Conservation (phyloP, 53 echinoderm and acorn worm genomes). For the Zoroaster sp. region DNA sequence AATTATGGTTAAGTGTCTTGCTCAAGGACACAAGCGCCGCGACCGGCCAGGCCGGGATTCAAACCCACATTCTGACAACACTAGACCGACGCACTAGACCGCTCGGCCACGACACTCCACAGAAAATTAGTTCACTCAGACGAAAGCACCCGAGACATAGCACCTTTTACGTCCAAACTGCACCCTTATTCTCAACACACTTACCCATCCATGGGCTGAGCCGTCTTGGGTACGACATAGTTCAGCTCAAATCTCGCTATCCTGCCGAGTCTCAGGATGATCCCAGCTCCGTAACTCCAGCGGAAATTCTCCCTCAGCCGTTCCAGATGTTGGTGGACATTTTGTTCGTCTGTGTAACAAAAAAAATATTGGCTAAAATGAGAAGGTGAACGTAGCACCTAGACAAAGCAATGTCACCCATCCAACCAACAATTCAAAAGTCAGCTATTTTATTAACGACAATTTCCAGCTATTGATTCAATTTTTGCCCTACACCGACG, state of each 20-base stretch:
- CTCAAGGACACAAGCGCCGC: background rate
- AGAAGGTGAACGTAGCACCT: no score
- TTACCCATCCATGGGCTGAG: conserved; percentile 80
- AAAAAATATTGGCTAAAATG: background rate
- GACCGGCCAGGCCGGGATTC: background rate
- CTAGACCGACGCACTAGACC: background rate
- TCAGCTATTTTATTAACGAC: no score
- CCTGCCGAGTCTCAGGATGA: conserved; percentile 80
- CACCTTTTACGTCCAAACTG: no score
- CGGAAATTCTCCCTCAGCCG: conserved; percentile 69
- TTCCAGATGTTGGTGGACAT: conserved; percentile 66
- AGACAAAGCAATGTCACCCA: no score
- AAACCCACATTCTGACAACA: no score
- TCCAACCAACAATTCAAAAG: background rate
- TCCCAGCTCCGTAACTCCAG: conserved; percentile 94
- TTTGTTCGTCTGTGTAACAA: conserved; percentile 52
- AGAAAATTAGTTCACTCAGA: background rate
- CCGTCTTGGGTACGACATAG: conserved; percentile 82
- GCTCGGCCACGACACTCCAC: background rate
- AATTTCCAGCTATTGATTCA: no score
- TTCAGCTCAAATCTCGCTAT: conserved; percentile 95
- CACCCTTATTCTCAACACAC: conserved; percentile 9
- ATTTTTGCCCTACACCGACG: no score
- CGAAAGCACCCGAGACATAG: no score
- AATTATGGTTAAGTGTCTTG: no score